Evolutionary conservation across 2,113 vertebrate genomes (phyloP), one percentile per base, ranked within the genome.

Genomic region (Tetrao urogallus): DNA sequence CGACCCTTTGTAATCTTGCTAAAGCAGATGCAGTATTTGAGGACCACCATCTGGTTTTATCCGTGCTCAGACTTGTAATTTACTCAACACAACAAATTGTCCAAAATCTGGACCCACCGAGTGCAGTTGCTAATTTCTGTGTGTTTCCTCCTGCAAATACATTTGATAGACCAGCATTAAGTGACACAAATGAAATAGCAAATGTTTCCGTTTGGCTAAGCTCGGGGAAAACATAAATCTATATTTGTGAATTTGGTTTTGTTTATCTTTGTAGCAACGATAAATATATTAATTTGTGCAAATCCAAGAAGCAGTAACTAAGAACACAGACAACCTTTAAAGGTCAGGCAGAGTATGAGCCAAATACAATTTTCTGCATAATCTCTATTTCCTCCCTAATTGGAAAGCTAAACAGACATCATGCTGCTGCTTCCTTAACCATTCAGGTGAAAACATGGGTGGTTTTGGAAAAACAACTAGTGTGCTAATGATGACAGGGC

Each of bases 261-360:
- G 24, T 91, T 85, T 90, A 27, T 50, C 47, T 74, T 72, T 48
- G 50, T 34, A 50, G 71, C 58, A 86, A 93, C 65, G 20, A 71
- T 80, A 88, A 93, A 73, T 78, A 92, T n/a, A 95, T 85, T 71
- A 76, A 93, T 94, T 82, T 65, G 64, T 91, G 79, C 48, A 91
- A 83, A 88, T 84, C 86, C 87, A 83, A 81, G 87, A 90, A 93
- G 70, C 73, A 92, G 92, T 52, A 89, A 70, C 92, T 76, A 90
- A 82, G 64, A 89, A 72, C 17, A 22, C 76, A 82, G 50, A n/a
- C 50, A 94, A n/a, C 80, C 78, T 94, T 61, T 58, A 95, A 97
- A 96, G 83, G 79, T 95, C 88, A 96, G 67, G 21, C 34, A 84
- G 81, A 89, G 66, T 83, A 63, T 42, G 19, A 66, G 64, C 60